These are phyloP conservation scores for Laothoe populi DNA, from an alignment of 2,888 invertebrate species.

Conservation along the genomic window DNA sequence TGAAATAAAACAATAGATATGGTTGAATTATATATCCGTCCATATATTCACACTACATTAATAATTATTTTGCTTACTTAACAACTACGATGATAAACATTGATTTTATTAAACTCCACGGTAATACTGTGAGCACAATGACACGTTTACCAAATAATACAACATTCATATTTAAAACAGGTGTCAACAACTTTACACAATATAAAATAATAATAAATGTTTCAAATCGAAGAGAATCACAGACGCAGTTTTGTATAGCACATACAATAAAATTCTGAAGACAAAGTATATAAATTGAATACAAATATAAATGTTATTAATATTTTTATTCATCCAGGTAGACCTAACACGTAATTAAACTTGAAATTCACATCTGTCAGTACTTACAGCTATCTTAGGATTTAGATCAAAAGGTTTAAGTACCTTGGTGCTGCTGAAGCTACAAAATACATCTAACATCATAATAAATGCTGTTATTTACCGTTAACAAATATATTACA, in stretches of 20 bases:
- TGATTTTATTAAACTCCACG: conserved; percentile 51
- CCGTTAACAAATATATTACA: conserved; percentile 46
- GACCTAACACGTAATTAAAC: conserved; percentile 9
- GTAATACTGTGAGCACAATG: conserved; percentile 57
- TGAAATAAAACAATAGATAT: conserved; percentile 9
- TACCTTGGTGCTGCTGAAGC: conserved; percentile 65
- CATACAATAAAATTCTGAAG: conserved; percentile 15
- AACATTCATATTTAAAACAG: conserved; percentile 27
- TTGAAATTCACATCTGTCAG: conserved; percentile 17
- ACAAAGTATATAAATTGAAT: background rate
- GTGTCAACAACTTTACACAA: conserved; percentile 9
- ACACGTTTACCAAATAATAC: conserved; percentile 31
- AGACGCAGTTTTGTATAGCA: conserved; percentile 17
- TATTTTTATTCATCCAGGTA: background rate
- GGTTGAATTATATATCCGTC: conserved; percentile 35
- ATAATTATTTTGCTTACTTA: conserved; percentile 62
- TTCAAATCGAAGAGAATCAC: conserved; percentile 18
- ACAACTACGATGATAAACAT: conserved; percentile 61
- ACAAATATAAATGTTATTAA: conserved; percentile 2
- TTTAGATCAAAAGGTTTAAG: conserved; percentile 54
- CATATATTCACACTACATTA: conserved; percentile 51
- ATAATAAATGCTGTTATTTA: conserved; percentile 70
- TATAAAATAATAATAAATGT: background rate
- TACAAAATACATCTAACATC: conserved; percentile 48
- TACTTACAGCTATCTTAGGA: conserved; percentile 24